Evolutionary conservation across 2,888 invertebrate species (phyloP).

Genomic region (Stramonita haemastoma): DNA sequence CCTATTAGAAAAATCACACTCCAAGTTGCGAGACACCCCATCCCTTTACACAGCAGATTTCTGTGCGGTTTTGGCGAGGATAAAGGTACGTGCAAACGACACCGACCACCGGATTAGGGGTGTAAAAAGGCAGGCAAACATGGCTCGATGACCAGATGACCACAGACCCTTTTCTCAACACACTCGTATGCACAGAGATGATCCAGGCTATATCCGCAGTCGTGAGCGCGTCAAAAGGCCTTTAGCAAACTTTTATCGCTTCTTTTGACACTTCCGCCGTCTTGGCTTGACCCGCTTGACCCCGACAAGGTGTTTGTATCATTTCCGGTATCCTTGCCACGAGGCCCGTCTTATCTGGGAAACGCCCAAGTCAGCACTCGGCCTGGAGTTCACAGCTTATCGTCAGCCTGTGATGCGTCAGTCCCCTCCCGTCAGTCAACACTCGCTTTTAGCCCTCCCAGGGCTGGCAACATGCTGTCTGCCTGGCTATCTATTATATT

Average conservation of each 20-base stretch:
- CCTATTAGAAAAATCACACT: too few relatives aligned
- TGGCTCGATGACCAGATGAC: not conserved
- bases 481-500: too few relatives aligned
- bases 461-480: too few relatives aligned
- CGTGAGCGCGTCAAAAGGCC: not conserved
- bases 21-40: too few relatives aligned
- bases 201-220: not conserved
- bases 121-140: not conserved
- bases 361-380: not conserved
- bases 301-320: not conserved
- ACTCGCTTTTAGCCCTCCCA: too few relatives aligned
- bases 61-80: too few relatives aligned
- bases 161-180: not conserved
- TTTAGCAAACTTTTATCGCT: not conserved
- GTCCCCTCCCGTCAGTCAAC: too few relatives aligned
- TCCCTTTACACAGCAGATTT: too few relatives aligned
- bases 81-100: not conserved
- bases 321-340: not conserved
- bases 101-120: not conserved
- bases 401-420: too few relatives aligned
- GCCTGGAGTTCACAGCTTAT: not conserved
- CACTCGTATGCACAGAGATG: not conserved
- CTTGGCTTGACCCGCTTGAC: not conserved
- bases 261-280: not conserved
- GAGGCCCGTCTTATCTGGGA: not conserved